A percentile compares a stretch with the other conserved stretches of the same genome.
Evolutionary conservation across 1,140 invertebrate species (phyloP).

Genomic region (Ruditapes philippinarum): DNA sequence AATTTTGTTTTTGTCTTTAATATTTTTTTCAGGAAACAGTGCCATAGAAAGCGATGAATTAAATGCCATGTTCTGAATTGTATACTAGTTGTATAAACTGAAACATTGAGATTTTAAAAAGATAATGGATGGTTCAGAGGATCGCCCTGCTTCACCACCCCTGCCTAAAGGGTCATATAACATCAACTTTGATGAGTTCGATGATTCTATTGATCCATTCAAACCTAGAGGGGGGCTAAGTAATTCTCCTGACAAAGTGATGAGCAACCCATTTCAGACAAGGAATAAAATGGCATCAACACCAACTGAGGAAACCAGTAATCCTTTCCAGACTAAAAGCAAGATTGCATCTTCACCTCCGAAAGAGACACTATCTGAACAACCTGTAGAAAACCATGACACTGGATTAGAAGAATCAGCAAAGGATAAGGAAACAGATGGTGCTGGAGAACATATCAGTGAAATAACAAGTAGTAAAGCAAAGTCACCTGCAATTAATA

Average conservation of each 20-base stretch:
- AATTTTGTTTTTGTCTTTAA: no score
- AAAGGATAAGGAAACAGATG: background rate
- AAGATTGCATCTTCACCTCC: constrained; percentile 49
- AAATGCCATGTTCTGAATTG: no score
- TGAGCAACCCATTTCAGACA: constrained; percentile 31
- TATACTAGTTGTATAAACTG: background rate
- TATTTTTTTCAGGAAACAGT: no score
- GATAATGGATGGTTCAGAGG: constrained; percentile 49
- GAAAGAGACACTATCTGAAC: background rate
- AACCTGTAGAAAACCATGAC: background rate
- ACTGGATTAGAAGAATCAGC: background rate
- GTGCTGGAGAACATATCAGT: background rate
- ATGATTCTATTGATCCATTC: constrained; percentile 55
- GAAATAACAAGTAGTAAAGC: background rate
- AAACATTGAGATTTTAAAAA: background rate
- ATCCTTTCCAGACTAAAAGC: constrained; percentile 46
- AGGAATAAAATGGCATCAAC: constrained; percentile 45
- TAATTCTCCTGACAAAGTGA: constrained; percentile 9
- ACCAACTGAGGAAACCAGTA: background rate
- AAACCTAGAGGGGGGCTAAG: constrained; percentile 35
- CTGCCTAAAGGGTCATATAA: constrained; percentile 50
- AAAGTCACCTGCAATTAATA: background rate
- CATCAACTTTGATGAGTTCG: constrained; percentile 64
- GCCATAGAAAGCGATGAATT: no score
- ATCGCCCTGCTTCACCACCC: constrained; percentile 41